Evolutionary conservation across 2,113 vertebrate genomes (phyloP), one percentile per base, ranked within the genome.

Genomic region (Canis aureus): DNA sequence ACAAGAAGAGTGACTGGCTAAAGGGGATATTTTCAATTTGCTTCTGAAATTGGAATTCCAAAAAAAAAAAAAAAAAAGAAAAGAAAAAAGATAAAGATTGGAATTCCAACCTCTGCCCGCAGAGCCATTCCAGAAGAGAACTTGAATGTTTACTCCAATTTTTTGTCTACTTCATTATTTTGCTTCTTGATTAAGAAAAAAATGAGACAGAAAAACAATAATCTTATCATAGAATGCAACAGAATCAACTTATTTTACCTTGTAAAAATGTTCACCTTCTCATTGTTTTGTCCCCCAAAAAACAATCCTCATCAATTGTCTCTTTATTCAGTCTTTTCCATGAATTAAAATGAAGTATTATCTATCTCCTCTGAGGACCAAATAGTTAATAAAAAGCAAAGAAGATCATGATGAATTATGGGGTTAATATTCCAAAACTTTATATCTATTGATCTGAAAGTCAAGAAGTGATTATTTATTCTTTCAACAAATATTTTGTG

Each of bases 371-470:
- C 0, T 29, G 2, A 19, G 2, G 0, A 35, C 6, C 57, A 13
- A 11, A 78, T 55, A 73, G 23, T 78, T 94, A 96, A 86, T 25
- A 89, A 73, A 57, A 23, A 76, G 7, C 35, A 78, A 96, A 95
- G 13, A 15, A 15, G 12, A 22, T 78, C 22, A 49, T 55, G 23
- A n/a, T 95, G 57, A 67, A 86, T 35, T 78, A 32, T 49, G 2
- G 12, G 32, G 49, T 69, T 64, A 1, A 60, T 71, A 84, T 51
- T 81, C 78, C 5, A 78, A 69, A 81, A 1, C 29, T 80, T 55
- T 81, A 53, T 74, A 32, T 38, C 29, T 60, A 55, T 71, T 92
- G 3, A 78, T 35, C 25, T 85, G 6, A 3, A 5, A 91, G n/a
- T 35, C 19, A 85, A 67, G 11, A 69, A 93, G 13, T 71, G 17